Evolutionary conservation across 2,113 vertebrate species (phyloP), one percentile per base, ranked within the genome.

Genomic region (Brachyhypopomus gauderio): DNA sequence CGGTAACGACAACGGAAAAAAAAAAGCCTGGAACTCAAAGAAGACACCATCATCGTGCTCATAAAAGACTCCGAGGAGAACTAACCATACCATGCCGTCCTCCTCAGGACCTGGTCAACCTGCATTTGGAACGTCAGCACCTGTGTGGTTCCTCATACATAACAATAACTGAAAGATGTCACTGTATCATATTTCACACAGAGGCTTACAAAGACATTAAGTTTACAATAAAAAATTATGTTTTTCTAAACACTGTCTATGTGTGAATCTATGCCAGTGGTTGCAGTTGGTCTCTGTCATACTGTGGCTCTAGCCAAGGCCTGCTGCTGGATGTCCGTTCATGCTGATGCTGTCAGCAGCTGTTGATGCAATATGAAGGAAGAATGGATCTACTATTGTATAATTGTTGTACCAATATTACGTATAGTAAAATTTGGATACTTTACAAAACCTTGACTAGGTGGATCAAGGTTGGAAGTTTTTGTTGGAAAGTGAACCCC

Each of bases 41-140:
- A 3, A 56, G 3, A 52, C 84, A 73, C 23, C 62, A 60, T 75
- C 71, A 79, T 34, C 27, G 56, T 80, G 86, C 27, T 88, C 77
- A 73, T 89, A 86, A 89, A 88, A 89, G 82, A 82, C 72, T 75
- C 25, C 58, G 66, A 12, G 17, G 2, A 72, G 79, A 48, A 71
- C 75, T 12, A 45, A 78, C 55, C 17, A 78, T 77, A 81, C 73
- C 75, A 84, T 12, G 38, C 60, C 56, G 7, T 14, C 58, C 41
- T 72, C 30, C 45, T 3, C 48, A n/a, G 20, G 14, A 16, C 12
- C 38, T 77, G 22, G 25, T 25, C 55, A 63, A 60, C 23, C 72
- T 78, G 79, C 34, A 34, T 63, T 64, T 72, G 62, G 79, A 72
- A 52, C 79, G 75, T 36, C n/a, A 52, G 34, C 66, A 38, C 52